Evolutionary conservation across 2,797 vertebrate genomes (phyloP).

Genomic region (Danio jaintianensis): DNA sequence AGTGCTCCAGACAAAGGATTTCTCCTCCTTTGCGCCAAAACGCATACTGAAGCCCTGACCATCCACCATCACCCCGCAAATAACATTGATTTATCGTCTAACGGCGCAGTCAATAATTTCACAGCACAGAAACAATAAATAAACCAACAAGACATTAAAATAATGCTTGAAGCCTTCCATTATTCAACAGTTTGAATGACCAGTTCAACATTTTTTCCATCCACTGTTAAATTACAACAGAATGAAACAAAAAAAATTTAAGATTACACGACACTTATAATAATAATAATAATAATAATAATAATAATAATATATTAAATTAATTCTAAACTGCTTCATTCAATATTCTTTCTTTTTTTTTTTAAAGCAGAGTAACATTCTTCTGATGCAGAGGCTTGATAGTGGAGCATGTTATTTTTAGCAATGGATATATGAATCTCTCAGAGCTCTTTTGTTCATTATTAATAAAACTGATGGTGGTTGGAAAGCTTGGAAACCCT

Average conservation of each 20-base stretch:
- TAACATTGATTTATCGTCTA: slow-evolving; percentile 32
- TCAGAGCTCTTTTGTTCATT: slow-evolving; percentile 76
- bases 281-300: not conserved
- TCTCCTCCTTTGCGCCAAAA: slow-evolving; percentile 37
- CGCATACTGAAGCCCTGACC: slow-evolving; percentile 20
- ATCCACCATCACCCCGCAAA: slow-evolving; percentile 28
- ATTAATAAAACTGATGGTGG: slow-evolving; percentile 79
- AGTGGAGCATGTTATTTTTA: not conserved
- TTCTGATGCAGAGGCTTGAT: not conserved
- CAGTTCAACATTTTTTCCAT: not conserved
- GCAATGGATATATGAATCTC: slow-evolving; percentile 2
- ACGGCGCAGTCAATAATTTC: slow-evolving; percentile 26
- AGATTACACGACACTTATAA: not conserved
- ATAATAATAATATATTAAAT: not conserved
- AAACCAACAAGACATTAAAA: slow-evolving; percentile 17
- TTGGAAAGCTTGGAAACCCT: slow-evolving; percentile 48
- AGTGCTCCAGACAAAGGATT: slow-evolving; percentile 50
- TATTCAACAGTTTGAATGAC: slow-evolving; percentile 30
- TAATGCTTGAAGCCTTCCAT: slow-evolving; percentile 22
- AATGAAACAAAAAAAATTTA: not conserved
- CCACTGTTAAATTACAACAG: not conserved
- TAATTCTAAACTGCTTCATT: not conserved
- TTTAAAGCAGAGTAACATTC: not conserved
- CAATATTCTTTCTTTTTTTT: not conserved
- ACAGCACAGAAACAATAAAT: slow-evolving; percentile 34